Evolutionary conservation across 2,797 vertebrate species (phyloP), one percentile per base, ranked within the genome.

Genomic region (Brachyalestes nurse): DNA sequence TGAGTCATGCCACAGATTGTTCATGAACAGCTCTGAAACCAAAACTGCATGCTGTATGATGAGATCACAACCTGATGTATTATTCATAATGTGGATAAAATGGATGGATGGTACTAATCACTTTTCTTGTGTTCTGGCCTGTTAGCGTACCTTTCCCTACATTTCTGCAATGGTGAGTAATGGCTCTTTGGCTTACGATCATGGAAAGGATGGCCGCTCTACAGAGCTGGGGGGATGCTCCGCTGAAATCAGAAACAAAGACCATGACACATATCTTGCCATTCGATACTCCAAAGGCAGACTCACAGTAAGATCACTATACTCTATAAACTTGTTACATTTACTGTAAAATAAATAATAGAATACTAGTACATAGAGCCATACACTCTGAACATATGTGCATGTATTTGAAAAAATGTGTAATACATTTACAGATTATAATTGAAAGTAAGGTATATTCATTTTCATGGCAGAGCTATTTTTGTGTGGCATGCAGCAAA

Each of bases 161-260:
- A 96, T 99, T 85, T 99, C 96, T 0, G 97, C 96, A 16, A 99
- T 98, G 97, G 96, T 99, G 83, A 99, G 96, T 92, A 99, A 99
- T 2, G 98, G 98, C 85, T 96, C 97, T 1, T 88, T 97, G 92
- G 93, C 89, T 0, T 99, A 99, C 0, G 97, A 99, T 86, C 98
- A 99, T 67, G 95, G 97, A 78, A 99, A 96, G 90, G 98, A 99
- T 0, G 98, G 98, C 0, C 96, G 96, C 23, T 92, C 93, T 69
- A 95, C 95, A 0, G 97, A 99, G 90, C 91, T 99, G 85, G 97
- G 97, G 0, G 98, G 98, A 17, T 99, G 98, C 88, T 96, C 97
- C 0, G 96, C 95, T 0, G 97, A 99, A 88, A 91, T 99, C 87
- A 91, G 97, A 79, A 99, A 99, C 94, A 92, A 93, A 71, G 96